Evolutionary conservation across 2,113 vertebrate species (phyloP), one percentile per base, ranked within the genome.

Genomic region (Scomber japonicus): DNA sequence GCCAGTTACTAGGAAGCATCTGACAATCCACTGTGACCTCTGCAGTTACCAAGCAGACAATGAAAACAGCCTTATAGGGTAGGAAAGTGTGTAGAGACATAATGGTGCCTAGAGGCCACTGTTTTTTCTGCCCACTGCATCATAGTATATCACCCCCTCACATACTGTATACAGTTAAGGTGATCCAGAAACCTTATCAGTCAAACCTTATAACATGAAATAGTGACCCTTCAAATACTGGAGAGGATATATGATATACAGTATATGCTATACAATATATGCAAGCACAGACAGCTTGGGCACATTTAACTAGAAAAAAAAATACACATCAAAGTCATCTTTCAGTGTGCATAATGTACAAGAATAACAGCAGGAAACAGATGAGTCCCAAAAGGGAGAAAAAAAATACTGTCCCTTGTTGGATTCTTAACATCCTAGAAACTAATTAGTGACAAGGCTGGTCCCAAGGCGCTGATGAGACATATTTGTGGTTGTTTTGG

Each of bases 401-500:
- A 85, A 80, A 69, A 74, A 74, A 74, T 27, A 21, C 73, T 59
- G 85, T 91, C 88, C 87, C 89, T 75, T 71, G 71, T 70, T 80
- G 75, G 78, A 90, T 87, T 93, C 81, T 84, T 74, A 87, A 87
- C 88, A 86, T 93, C 86, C 87, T 83, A 90, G 89, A 89, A 93
- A 88, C 81, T 92, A 92, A 94, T 93, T 92, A 94, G 88, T 89
- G 89, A 92, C 88, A 85, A 92, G 82, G 83, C 81, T 64, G 62
- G 85, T 88, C 91, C 82, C 81, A 78, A 75, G 80, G 82, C 93
- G 81, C 88, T 81, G 72, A 85, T 77, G 75, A 79, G 80, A 91
- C 92, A 90, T 91, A 92, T 92, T 92, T 93, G 87, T 91, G 84
- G 92, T 93, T 93, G 92, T 91, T 90, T 85, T 89, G 82, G 86